Percentiles rank a stretch among this genome's conserved stretches.
Evolutionary conservation across 2,113 vertebrate genomes (phyloP).

Genomic region (Probosciger aterrimus): DNA sequence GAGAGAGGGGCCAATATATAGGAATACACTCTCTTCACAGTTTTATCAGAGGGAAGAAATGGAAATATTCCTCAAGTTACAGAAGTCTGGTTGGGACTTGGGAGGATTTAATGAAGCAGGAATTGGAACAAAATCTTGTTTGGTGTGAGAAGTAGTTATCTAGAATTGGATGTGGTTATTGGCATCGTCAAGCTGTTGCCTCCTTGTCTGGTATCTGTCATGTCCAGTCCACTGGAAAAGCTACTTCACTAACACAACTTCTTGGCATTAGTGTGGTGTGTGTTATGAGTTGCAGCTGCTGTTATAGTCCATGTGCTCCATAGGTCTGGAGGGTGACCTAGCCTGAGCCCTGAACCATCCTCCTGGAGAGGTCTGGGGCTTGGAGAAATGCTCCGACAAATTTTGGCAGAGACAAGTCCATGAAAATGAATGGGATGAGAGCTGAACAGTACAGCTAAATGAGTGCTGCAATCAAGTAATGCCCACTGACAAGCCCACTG

Average conservation of each 20-base stretch:
- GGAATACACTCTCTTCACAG: accelerated
- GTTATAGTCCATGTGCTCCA: accelerated
- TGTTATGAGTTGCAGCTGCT: neutral
- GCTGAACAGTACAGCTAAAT: neutral
- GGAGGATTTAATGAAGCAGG: neutral
- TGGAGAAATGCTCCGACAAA: neutral
- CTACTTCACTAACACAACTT: neutral
- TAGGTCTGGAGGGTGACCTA: neutral
- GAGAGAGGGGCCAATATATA: neutral
- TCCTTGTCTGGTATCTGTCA: neutral
- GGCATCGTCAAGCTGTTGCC: neutral
- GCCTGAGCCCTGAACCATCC: neutral
- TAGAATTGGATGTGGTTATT: neutral
- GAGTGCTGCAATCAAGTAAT: accelerated
- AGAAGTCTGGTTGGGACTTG: neutral
- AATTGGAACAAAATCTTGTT: neutral
- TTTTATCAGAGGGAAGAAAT: neutral
- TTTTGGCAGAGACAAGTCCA: neutral
- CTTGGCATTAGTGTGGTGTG: neutral
- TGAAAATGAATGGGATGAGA: neutral
- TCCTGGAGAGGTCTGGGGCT: accelerated
- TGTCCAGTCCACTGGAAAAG: neutral
- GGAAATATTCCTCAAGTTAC: neutral
- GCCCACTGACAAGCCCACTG: too few species aligned
- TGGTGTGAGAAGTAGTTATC: neutral